Evolutionary conservation across 1,140 invertebrate genomes (phyloP).

Genomic region (Trichoplusia ni): DNA sequence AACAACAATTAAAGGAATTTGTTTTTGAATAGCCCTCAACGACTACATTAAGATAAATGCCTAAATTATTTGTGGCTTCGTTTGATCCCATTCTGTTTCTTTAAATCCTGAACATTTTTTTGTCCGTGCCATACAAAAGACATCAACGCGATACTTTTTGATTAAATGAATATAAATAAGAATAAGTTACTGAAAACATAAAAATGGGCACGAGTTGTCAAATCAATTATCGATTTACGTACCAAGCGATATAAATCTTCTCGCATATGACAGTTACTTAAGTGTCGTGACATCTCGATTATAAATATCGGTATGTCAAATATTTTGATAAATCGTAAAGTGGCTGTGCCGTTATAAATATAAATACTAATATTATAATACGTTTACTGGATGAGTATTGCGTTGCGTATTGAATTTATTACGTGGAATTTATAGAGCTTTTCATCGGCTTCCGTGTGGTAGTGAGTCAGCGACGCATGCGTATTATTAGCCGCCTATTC

Average conservation of each 20-base stretch:
- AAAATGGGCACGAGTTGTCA: conserved; percentile 5
- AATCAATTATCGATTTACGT: conserved; percentile 11
- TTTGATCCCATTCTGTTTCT: no score
- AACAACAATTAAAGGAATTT: no score
- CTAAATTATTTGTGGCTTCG: no score
- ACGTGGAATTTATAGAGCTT: conserved; percentile 64
- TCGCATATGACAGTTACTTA: conserved; percentile 12
- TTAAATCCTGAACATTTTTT: background rate
- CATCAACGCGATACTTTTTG: conserved; percentile 52
- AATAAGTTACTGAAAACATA: background rate
- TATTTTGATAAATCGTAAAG: conserved; percentile 25
- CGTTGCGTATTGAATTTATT: conserved; percentile 62
- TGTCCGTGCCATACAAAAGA: conserved; percentile 45
- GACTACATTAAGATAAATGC: no score
- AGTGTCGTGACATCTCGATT: conserved; percentile 17
- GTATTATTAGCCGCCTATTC: conserved; percentile 72
- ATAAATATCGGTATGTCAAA: conserved; percentile 28
- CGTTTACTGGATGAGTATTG: conserved; percentile 23
- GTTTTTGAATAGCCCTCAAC: no score
- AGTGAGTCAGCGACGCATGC: conserved; percentile 53
- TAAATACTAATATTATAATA: background rate
- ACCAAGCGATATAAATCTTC: conserved; percentile 15
- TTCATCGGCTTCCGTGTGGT: conserved; percentile 64
- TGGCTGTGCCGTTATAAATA: conserved; percentile 17
- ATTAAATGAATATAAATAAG: background rate